These are phyloP conservation scores for Centropus bengalensis DNA, from an alignment of 2,113 vertebrate genomes.

Conservation along the genomic window DNA sequence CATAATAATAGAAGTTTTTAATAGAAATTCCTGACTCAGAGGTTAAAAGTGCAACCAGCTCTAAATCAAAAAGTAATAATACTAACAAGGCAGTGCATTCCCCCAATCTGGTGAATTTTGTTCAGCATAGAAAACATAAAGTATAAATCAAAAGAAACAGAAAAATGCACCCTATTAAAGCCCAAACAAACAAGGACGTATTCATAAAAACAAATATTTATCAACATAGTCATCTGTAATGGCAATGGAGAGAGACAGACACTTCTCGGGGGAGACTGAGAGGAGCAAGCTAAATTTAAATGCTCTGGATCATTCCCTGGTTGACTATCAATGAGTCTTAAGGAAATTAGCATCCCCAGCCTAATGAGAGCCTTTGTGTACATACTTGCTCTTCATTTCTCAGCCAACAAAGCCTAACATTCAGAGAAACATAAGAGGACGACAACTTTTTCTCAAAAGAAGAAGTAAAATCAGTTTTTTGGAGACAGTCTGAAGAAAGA, in stretches of 20 bases:
- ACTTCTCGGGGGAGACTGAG: neutral
- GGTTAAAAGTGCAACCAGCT: neutral
- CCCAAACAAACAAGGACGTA: slow-evolving; percentile 25
- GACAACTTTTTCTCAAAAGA: neutral
- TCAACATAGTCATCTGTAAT: neutral
- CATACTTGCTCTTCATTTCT: neutral
- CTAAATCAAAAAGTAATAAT: neutral
- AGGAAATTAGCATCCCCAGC: slow-evolving; percentile 14
- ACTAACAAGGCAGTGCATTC: neutral
- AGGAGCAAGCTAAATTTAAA: neutral
- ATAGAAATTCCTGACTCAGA: neutral
- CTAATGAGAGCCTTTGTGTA: neutral
- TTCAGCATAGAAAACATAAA: neutral
- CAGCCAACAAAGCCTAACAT: neutral
- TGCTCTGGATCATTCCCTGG: neutral
- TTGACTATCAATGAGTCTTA: slow-evolving; percentile 15
- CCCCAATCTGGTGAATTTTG: neutral
- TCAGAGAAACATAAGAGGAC: neutral
- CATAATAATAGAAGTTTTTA: neutral
- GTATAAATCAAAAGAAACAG: neutral
- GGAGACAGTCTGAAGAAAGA: neutral
- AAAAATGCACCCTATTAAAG: neutral
- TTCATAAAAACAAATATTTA: slow-evolving; percentile 52
- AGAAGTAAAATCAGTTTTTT: neutral
- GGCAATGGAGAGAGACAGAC: slow-evolving; percentile 1